phyloP scores from a whole-genome alignment of 2,797 vertebrate species.

The Darevskia mixta region DNA sequence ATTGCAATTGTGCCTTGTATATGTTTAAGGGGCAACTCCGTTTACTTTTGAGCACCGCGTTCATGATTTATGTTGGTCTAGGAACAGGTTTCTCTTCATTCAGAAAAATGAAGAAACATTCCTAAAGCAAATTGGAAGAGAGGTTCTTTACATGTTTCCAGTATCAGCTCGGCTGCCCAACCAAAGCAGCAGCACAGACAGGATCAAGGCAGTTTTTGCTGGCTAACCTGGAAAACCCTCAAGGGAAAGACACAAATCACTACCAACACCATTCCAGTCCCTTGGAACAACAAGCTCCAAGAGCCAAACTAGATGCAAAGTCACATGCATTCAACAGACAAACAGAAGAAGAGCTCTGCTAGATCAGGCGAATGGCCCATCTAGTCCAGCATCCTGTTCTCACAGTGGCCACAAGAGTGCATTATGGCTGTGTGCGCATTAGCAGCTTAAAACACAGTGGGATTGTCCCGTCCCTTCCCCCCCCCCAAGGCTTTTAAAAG shows the following conservation, averaged over 20 bases:
- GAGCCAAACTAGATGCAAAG: not conserved
- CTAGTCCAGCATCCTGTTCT: too few species aligned
- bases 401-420: too few species aligned
- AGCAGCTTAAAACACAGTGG: not conserved
- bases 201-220: not conserved
- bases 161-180: not conserved
- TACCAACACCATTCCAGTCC: not conserved
- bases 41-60: constrained; percentile 30
- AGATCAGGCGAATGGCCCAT: too few species aligned
- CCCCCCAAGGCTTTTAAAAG: too few species aligned
- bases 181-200: not conserved
- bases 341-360: not conserved
- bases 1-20: not conserved
- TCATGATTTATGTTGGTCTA: constrained; percentile 60
- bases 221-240: not conserved
- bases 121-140: constrained; percentile 54
- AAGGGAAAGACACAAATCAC: not conserved
- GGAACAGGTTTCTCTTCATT: constrained; percentile 44
- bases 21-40: constrained; percentile 32
- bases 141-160: constrained; percentile 42
- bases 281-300: not conserved
- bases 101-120: not conserved
- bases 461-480: too few species aligned
- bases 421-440: not conserved
- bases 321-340: not conserved